phyloP scores from a whole-genome alignment of 2,113 vertebrate genomes.

The Eudyptes chrysolophus region DNA sequence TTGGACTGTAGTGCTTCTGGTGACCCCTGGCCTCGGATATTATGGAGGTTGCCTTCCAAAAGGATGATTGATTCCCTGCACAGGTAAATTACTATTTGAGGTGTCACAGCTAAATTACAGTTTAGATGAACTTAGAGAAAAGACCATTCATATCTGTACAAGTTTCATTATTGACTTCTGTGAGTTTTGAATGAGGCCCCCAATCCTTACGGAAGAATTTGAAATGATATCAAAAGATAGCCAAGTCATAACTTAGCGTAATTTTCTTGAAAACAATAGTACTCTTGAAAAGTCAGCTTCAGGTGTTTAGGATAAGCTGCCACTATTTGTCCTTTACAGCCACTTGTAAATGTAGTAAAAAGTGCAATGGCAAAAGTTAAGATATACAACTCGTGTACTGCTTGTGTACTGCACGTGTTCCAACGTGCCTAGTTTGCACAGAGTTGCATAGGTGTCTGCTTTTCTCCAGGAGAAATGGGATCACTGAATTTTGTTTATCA shows the following conservation, averaged over 20 bases:
- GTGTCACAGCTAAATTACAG: neutral
- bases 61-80: conserved; percentile 85
- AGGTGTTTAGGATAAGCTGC: neutral
- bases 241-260: neutral
- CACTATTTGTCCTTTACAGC: neutral
- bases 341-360: neutral
- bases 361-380: neutral
- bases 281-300: neutral
- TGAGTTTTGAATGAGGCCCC: neutral
- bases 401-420: neutral
- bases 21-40: conserved; percentile 85
- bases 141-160: neutral
- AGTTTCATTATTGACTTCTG: neutral
- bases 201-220: neutral
- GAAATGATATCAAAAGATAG: neutral
- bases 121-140: neutral
- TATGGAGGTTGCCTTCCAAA: conserved; percentile 91
- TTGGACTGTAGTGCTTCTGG: conserved; percentile 87
- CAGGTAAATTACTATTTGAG: conserved; percentile 75
- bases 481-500: neutral
- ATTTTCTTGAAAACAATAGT: neutral
- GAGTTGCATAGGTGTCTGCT: neutral
- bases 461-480: neutral
- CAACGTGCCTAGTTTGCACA: neutral
- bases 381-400: neutral